Conservation (phyloP, 1,140 invertebrate genomes). For the Euborellia annulipes region DNA sequence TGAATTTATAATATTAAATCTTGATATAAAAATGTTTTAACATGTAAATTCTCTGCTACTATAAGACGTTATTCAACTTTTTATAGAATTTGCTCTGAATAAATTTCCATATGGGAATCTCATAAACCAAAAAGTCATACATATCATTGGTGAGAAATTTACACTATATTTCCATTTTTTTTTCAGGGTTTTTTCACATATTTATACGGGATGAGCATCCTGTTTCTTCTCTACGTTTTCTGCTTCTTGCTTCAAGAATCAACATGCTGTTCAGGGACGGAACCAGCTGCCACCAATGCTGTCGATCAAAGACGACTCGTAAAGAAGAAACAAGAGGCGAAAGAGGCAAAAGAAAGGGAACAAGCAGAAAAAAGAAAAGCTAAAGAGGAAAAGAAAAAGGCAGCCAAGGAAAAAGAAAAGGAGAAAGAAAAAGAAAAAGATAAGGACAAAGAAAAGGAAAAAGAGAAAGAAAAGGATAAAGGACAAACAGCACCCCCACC, state of each 20-base stretch:
- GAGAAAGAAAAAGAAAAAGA: constrained; percentile 29
- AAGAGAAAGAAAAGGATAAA: constrained; percentile 16
- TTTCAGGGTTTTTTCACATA: constrained; percentile 92
- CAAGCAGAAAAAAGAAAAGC: constrained; percentile 29
- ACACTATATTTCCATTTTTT: too few species aligned
- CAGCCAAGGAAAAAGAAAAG: constrained; percentile 34
- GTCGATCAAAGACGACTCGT: constrained; percentile 29
- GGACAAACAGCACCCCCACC: constrained; percentile 8
- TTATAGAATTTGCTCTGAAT: too few species aligned
- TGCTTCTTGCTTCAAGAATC: constrained; percentile 88
- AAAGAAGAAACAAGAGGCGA: constrained; percentile 57
- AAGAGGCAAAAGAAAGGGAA: constrained; percentile 50
- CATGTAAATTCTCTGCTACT: too few species aligned
- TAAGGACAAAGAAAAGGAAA: constrained; percentile 29
- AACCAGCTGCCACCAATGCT: constrained; percentile 29
- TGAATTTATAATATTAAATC: too few species aligned
- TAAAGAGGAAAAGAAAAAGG: constrained; percentile 31
- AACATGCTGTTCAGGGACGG: constrained; percentile 56
- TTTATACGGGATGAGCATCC: constrained; percentile 83
- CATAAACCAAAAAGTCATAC: too few species aligned
- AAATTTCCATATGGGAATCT: too few species aligned
- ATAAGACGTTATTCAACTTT: too few species aligned
- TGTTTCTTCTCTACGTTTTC: constrained; percentile 93
- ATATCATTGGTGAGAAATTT: too few species aligned
- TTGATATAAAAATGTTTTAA: too few species aligned